Evolutionary conservation across 2,888 invertebrate genomes (phyloP).

Genomic region (Seira musarum): DNA sequence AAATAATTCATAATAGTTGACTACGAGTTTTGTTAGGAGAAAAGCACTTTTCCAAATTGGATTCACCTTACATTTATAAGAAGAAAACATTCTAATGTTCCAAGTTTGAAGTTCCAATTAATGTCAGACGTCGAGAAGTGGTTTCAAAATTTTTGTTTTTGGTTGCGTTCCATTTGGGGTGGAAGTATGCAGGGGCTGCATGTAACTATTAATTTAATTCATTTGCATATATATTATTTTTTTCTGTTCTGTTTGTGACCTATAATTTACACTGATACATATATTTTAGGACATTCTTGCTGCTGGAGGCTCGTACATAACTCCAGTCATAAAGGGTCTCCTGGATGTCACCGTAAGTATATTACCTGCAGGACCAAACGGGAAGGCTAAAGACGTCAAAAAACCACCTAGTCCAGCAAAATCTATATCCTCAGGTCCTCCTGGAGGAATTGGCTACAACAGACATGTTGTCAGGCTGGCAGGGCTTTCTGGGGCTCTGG

Average conservation of each 20-base stretch:
- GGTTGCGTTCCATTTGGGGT: constrained; percentile 36
- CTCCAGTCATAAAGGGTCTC: constrained; percentile 61
- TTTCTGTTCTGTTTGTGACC: neutral
- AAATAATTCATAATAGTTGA: too few species aligned
- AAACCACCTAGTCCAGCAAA: constrained; percentile 17
- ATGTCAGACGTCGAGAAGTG: constrained; percentile 56
- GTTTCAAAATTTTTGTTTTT: constrained; percentile 46
- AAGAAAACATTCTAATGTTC: too few species aligned
- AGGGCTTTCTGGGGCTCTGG: constrained; percentile 67
- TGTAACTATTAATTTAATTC: constrained; percentile 31
- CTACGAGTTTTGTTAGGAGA: too few species aligned
- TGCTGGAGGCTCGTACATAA: constrained; percentile 53
- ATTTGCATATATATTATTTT: neutral
- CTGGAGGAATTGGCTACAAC: constrained; percentile 51
- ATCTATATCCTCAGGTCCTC: constrained; percentile 24
- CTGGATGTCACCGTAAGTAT: constrained; percentile 57
- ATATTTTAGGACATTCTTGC: constrained; percentile 62
- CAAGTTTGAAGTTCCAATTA: too few species aligned
- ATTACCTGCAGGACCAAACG: constrained; percentile 49
- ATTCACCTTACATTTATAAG: too few species aligned
- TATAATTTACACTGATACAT: constrained; percentile 1
- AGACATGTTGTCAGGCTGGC: constrained; percentile 65
- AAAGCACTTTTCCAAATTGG: too few species aligned
- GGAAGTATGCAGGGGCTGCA: constrained; percentile 54
- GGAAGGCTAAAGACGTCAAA: constrained; percentile 40